These are phyloP conservation scores for Cephalopholis sonnerati DNA, from an alignment of 2,113 vertebrate genomes.

Conservation along the genomic window DNA sequence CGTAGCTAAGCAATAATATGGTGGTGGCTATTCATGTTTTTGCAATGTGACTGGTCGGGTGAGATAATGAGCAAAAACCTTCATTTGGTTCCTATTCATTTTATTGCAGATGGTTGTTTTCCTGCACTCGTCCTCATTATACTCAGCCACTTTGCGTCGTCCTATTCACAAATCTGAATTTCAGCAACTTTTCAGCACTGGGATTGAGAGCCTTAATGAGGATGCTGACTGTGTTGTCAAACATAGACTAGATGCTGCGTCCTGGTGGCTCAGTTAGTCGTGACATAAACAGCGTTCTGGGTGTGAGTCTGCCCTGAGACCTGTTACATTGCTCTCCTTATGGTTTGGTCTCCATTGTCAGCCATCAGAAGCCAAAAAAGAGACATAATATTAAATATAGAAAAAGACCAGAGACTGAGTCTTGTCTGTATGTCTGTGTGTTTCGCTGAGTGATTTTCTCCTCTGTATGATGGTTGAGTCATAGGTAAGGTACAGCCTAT, in stretches of 20 bases:
- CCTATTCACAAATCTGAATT: slow-evolving; percentile 14
- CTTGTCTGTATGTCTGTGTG: slow-evolving; percentile 20
- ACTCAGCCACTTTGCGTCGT: background rate
- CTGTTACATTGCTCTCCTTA: background rate
- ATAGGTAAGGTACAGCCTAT: slow-evolving; percentile 59
- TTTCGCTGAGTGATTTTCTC: slow-evolving; percentile 47
- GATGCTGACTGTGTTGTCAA: background rate
- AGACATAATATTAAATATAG: background rate
- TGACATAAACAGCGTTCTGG: background rate
- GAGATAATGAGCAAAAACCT: background rate
- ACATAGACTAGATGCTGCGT: slow-evolving; percentile 5
- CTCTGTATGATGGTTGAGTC: slow-evolving; percentile 61
- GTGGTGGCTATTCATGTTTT: background rate
- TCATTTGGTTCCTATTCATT: background rate
- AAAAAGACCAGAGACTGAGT: background rate
- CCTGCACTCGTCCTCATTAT: slow-evolving; percentile 14
- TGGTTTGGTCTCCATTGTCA: background rate
- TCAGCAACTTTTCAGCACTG: background rate
- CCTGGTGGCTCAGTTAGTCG: background rate
- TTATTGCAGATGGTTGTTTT: background rate
- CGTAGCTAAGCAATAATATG: slow-evolving; percentile 7
- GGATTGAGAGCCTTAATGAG: background rate
- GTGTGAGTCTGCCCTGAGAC: background rate
- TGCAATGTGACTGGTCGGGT: background rate
- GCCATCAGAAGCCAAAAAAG: background rate